Evolutionary conservation across 2,797 vertebrate species (phyloP), one percentile per base, ranked within the genome.

Genomic region (Chanos chanos): DNA sequence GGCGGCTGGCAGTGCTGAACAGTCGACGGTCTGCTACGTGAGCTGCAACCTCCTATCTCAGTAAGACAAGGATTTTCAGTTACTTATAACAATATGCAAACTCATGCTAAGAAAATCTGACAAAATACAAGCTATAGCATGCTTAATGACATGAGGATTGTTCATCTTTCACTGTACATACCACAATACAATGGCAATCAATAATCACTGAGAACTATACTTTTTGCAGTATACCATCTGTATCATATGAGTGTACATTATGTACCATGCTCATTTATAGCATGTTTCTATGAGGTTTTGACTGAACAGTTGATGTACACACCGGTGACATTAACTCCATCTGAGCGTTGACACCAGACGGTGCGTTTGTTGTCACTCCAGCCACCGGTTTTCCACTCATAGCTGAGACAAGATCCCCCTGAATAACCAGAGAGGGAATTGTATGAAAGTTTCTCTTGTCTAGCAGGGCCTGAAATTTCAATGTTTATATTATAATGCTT

Each of bases 311-410:
- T 22, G 7, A 39, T 39, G 4, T 30, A 22, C 16, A 10, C 19
- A 94, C 92, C 92, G 78, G 92, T 94, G 68, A 94, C 91, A 5
- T 93, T 94, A 25, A 89, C 4, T 2, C 91, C 91, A 48, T 94
- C 92, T 0, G 92, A 93, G 52, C 92, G 91, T 51, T 91, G 88
- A 50, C 92, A 94, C 92, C 92, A 94, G 58, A 92, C 92, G 0
- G 71, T 70, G 45, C 92, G 86, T 4, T 85, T 65, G 1, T 92
- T 92, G 64, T 90, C 87, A 56, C 3, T 81, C 92, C 92, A 94
- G 47, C 77, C 83, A 61, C 90, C 82, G 24, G 78, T 80, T 70
- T 86, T 90, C 92, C 92, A 94, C 15, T 81, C 22, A 58, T 94
- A 94, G 3, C 81, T 79, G 0, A 90, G 90, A 64, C 92, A 94